Evolutionary conservation across 2,888 invertebrate genomes (phyloP), one percentile per base, ranked within the genome.

Genomic region (Norana najaformis): DNA sequence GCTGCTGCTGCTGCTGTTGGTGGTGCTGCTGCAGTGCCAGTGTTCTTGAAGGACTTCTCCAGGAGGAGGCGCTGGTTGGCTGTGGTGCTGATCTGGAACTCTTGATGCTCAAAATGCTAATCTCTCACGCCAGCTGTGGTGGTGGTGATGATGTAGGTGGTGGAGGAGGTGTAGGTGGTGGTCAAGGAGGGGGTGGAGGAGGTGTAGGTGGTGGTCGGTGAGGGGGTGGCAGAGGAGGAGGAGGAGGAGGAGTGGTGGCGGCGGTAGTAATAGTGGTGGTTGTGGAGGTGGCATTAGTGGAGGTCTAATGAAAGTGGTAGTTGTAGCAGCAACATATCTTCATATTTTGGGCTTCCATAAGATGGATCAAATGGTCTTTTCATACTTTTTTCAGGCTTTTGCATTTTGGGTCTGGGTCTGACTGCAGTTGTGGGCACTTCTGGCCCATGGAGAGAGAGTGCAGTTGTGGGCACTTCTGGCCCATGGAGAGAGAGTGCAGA

Each of bases 71-170:
- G 69, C 69, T 69, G 69, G 69, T 69, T 69, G 69, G 69, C 69
- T 69, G n/a, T 69, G 30, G 69, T 69, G 69, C 69, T 69, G 69
- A 69, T 69, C 69, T 69, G 69, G 69, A 69, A 69, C 69, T 69
- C 69, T 69, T 69, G 69, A 69, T 8, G 30, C 69, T 69, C 30
- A 69, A 69, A 69, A 69, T 69, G 69, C 69, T 69, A 69, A 69
- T 69, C 69, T 69, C 69, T 0, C 30, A 69, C 69, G 69, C 69
- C 69, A 69, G 69, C 69, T 69, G 69, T 69, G 69, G 69, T 16
- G 30, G 30, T 53, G 53, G 8, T n/a, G 69, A 13, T 69, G 69
- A n/a, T 69, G 69, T 30, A 69, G 69, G 69, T n/a, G 69, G 69
- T n/a, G 69, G 30, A 69, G 69, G 30, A n/a, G 69, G 69, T n/a